A percentile compares a stretch with the other conserved stretches of the same genome.
phyloP scores from a whole-genome alignment of 1,140 invertebrate species.

The Rhynchophorus ferrugineus region DNA sequence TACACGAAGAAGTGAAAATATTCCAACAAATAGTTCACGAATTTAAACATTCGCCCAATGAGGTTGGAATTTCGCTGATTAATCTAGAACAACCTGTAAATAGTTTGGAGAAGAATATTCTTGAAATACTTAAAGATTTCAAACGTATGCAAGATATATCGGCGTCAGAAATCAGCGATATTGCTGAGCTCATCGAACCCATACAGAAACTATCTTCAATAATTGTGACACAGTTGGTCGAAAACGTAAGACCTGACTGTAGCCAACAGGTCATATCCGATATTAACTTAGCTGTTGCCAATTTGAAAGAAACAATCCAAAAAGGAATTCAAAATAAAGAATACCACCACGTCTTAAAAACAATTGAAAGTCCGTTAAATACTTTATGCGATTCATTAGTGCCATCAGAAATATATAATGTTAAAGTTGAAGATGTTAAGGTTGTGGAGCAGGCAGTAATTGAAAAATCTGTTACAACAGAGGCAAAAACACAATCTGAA shows the following conservation, averaged over 20 bases:
- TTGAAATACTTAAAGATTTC: no score
- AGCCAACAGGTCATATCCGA: constrained; percentile 8
- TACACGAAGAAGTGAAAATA: neutral
- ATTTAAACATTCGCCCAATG: neutral
- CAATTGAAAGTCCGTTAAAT: neutral
- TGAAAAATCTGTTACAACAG: no score
- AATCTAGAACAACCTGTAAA: no score
- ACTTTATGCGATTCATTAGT: constrained; percentile 1
- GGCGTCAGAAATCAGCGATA: no score
- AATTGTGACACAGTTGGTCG: constrained; percentile 6
- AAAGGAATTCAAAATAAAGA: neutral
- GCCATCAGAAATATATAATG: neutral
- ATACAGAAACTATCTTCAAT: constrained; percentile 10
- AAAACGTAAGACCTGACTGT: constrained; percentile 4
- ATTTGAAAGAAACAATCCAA: constrained; percentile 11
- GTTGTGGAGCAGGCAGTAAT: no score
- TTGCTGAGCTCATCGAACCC: constrained; percentile 6
- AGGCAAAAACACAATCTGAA: no score
- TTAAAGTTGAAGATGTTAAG: no score
- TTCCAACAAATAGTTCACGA: constrained; percentile 5
- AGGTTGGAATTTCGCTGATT: no score
- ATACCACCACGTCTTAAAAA: neutral
- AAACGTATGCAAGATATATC: no score
- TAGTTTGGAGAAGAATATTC: no score
- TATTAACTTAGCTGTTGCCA: constrained; percentile 5